Base-by-base conservation (phyloP, 1,140 invertebrate species). In the Sitobion miscanthi region DNA sequence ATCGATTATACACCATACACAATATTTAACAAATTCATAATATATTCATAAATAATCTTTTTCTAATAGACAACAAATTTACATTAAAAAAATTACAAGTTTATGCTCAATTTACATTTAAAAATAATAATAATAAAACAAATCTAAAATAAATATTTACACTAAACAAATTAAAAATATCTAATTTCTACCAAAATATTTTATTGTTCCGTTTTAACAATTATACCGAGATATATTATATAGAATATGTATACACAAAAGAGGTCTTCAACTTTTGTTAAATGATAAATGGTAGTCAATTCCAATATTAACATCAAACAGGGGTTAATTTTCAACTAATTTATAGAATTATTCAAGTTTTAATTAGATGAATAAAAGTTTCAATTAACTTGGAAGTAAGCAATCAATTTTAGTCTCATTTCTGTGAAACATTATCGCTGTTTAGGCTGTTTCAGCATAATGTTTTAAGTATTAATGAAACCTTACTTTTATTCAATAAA, bases 1-100 rank as follows among this genome's bases (percentile, higher is more conserved):
- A 90, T 45, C 30, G 52, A 62, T 57, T 45, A 62, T 62, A 69
- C 57, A 90, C 17, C 82, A 85, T 49, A 82, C 35, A 86, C 42
- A 93, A 77, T 77, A 77, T 93, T 93, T 93, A 93, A 93, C 91
- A 93, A 93, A 69, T 85, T 54, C 21, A n/a, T 86, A 93, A 85
- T 93, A 85, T 93, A 86, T 86, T 93, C 77, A 93, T 93, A 93
- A 93, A 93, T 93, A 85, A 82, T 92, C 77, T 85, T 86, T 86
- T 52, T 93, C 49, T 86, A 86, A 93, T 93, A 49, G 77, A 83
- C 91, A 93, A 93, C 91, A 93, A 93, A 93, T 85, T 85, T 93
- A 93, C 91, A 93, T 30, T 93, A 52, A 82, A 77, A 91, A 92
- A 52, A 83, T 83, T 92, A 92, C 90, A 93, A 45, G 45, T 85